These are phyloP conservation scores for Silurus aristotelis DNA, from an alignment of 2,797 vertebrate genomes.

Conservation along the genomic window DNA sequence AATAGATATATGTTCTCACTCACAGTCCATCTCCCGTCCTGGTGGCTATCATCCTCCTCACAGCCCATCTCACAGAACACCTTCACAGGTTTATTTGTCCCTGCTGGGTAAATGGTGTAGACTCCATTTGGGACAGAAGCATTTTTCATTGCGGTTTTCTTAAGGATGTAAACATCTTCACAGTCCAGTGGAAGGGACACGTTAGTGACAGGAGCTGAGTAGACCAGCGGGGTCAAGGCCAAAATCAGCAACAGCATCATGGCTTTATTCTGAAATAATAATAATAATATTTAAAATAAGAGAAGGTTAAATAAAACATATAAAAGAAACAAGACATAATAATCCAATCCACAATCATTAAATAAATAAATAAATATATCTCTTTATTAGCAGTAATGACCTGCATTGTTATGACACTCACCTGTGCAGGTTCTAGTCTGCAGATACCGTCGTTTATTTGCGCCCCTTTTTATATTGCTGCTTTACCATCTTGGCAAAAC, in stretches of 20 bases:
- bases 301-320: too few species aligned
- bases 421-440: neutral
- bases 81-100: slow-evolving; percentile 56
- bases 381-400: neutral
- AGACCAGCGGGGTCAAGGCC: neutral
- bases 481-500: neutral
- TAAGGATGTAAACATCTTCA: slow-evolving; percentile 62
- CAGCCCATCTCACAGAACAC: slow-evolving; percentile 31
- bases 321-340: too few species aligned
- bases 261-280: neutral
- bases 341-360: too few species aligned
- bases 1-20: neutral
- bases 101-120: slow-evolving; percentile 74
- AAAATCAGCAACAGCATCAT: neutral
- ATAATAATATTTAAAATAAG: neutral
- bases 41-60: neutral
- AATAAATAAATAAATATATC: neutral
- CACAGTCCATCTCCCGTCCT: slow-evolving; percentile 5
- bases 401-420: neutral
- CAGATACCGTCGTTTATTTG: neutral
- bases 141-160: neutral
- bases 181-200: slow-evolving; percentile 67
- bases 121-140: slow-evolving; percentile 66
- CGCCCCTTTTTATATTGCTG: neutral
- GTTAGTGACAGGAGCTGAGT: neutral